These are phyloP conservation scores for Porites lobata DNA, from an alignment of 92 coral and sea anemone species.

Conservation along the genomic window DNA sequence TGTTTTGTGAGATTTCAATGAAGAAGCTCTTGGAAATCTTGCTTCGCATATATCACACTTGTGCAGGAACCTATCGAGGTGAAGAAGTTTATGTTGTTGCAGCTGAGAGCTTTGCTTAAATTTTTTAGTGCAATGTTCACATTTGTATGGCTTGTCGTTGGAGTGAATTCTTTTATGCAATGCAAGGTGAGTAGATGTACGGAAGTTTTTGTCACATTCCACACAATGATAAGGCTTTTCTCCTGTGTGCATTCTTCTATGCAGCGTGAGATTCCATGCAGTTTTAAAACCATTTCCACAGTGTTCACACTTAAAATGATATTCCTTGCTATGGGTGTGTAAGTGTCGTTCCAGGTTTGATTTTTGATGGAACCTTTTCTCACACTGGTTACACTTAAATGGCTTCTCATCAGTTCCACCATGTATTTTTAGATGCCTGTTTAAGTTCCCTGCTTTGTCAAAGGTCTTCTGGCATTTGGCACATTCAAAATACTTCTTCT, in stretches of 20 bases:
- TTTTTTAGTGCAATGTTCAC: background rate
- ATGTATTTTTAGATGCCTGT: background rate
- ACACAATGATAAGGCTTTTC: background rate
- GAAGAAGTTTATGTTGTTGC: background rate
- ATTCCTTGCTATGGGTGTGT: background rate
- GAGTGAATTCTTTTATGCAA: background rate
- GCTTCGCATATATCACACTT: background rate
- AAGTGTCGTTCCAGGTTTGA: background rate
- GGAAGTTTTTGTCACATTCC: slow-evolving; percentile 2
- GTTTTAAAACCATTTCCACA: background rate
- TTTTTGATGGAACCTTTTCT: background rate
- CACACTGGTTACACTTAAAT: background rate
- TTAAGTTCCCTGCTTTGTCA: background rate
- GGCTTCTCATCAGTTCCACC: background rate
- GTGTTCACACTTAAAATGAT: background rate
- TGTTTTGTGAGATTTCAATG: background rate
- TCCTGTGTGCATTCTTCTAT: background rate
- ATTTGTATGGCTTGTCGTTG: background rate
- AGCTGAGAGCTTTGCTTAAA: background rate
- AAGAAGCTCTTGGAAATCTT: background rate
- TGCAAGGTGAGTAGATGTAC: background rate
- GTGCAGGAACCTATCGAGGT: background rate
- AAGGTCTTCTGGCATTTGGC: slow-evolving; percentile 1
- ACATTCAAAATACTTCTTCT: background rate
- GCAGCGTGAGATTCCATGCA: background rate